Evolutionary conservation across 2,113 vertebrate species (phyloP), one percentile per base, ranked within the genome.

Genomic region (Hemicordylus capensis): DNA sequence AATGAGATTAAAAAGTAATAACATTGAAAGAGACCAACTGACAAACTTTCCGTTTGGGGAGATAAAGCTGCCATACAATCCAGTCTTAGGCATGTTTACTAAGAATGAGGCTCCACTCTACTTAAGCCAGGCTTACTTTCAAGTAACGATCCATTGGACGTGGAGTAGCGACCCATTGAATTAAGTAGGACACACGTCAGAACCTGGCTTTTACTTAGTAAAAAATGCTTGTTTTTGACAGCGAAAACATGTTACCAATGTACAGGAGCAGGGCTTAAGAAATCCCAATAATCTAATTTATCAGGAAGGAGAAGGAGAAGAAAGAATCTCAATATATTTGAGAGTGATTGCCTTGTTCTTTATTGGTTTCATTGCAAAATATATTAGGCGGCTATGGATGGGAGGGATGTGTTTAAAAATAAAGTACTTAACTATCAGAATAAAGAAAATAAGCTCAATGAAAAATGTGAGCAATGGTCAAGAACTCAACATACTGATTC

Each of bases 111-210:
- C 17, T 3, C 15, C 22, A 46, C 2, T 9, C 58, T 34, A 54
- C 5, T 85, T 51, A 22, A 31, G 2, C n/a, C 56, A 76, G 51
- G 48, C 17, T 69, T 70, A 58, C 39, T 59, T 20, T 11, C 39
- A 34, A 42, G 51, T 8, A 56, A 58, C 24, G 19, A 37, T 34
- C 3, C 28, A 4, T 31, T 44, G n/a, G 51, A 34, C 31, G 31
- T 56, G n/a, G 26, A 4, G 34, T 7, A 15, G 28, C 5, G 11
- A 67, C 6, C 26, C 39, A 0, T 0, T 1, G 2, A 19, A 0
- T 22, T 58, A 73, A 20, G 0, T 4, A 24, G 31, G 3, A 59
- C 5, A 6, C n/a, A 15, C 8, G 56, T 17, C 8, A n/a, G n/a
- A n/a, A n/a, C n/a, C n/a, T n/a, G n/a, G 2, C 44, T 76, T 22